A percentile compares a stretch with the other conserved stretches of the same genome.
These are phyloP conservation scores for Paramormyrops hopkinsi DNA, from an alignment of 2,797 vertebrate species.

Conservation along the genomic window DNA sequence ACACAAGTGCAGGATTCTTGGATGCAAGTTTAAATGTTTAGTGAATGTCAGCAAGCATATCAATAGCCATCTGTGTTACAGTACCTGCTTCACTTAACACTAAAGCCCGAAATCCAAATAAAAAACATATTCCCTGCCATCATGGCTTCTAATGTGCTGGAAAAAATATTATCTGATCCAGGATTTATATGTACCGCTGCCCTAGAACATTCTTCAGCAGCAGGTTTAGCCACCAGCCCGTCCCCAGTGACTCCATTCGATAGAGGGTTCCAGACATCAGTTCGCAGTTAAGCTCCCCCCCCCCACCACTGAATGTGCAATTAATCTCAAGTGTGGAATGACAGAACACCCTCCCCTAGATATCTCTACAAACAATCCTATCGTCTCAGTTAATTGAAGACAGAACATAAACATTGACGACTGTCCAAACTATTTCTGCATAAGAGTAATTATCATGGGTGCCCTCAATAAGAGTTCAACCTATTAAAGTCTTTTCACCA, in stretches of 20 bases:
- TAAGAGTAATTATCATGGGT: neutral
- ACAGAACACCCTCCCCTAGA: slow-evolving; percentile 13
- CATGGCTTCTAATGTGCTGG: neutral
- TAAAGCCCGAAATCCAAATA: neutral
- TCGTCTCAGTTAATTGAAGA: neutral
- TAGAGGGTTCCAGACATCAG: slow-evolving; percentile 37
- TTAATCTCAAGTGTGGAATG: slow-evolving; percentile 32
- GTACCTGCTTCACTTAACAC: neutral
- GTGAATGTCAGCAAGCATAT: neutral
- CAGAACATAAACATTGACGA: neutral
- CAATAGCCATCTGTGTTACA: neutral
- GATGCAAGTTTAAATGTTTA: neutral
- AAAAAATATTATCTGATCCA: slow-evolving; percentile 17
- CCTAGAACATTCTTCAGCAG: slow-evolving; percentile 25
- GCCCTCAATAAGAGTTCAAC: neutral
- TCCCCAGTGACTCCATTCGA: slow-evolving; percentile 30
- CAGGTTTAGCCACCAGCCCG: slow-evolving; percentile 28
- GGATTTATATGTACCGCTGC: slow-evolving; percentile 25
- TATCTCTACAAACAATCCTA: neutral
- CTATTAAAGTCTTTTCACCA: neutral
- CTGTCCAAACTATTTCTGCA: slow-evolving; percentile 6
- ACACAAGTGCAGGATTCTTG: neutral
- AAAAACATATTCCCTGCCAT: neutral
- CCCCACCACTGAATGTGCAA: slow-evolving; percentile 24
- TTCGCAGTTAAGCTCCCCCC: slow-evolving; percentile 27